phyloP scores from a whole-genome alignment of 2,113 vertebrate genomes.

The Cervus canadensis region DNA sequence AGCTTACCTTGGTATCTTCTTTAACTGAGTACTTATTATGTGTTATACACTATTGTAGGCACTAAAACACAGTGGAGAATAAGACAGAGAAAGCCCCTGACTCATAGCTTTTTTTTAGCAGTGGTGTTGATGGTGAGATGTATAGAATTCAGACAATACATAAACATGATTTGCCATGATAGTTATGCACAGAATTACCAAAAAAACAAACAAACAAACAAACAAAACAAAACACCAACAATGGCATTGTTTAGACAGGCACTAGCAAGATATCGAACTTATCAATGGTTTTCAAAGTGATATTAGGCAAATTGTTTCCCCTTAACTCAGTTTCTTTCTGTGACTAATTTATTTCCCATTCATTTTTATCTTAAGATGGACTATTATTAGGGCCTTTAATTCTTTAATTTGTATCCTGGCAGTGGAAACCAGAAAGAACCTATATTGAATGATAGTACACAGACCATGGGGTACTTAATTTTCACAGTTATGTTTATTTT shows the following conservation, averaged over 20 bases:
- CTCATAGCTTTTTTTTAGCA: background rate
- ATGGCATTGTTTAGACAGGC: background rate
- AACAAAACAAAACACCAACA: background rate
- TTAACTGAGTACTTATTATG: background rate
- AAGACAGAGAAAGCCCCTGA: background rate
- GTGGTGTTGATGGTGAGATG: background rate
- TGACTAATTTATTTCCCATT: background rate
- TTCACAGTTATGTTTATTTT: constrained; percentile 24
- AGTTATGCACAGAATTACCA: background rate
- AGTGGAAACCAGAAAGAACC: background rate
- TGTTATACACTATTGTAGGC: background rate
- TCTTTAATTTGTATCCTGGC: background rate
- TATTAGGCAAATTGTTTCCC: background rate
- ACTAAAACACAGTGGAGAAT: background rate
- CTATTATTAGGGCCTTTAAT: background rate
- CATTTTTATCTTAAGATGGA: background rate
- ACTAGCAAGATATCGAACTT: background rate
- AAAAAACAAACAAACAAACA: background rate
- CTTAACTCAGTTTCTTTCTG: background rate
- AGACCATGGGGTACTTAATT: background rate
- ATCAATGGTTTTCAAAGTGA: background rate
- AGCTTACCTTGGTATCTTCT: background rate
- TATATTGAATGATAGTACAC: background rate
- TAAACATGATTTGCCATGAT: background rate
- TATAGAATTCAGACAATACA: background rate